Evolutionary conservation across 2,888 invertebrate genomes (phyloP).

Genomic region (Leptinotarsa peninsularis): DNA sequence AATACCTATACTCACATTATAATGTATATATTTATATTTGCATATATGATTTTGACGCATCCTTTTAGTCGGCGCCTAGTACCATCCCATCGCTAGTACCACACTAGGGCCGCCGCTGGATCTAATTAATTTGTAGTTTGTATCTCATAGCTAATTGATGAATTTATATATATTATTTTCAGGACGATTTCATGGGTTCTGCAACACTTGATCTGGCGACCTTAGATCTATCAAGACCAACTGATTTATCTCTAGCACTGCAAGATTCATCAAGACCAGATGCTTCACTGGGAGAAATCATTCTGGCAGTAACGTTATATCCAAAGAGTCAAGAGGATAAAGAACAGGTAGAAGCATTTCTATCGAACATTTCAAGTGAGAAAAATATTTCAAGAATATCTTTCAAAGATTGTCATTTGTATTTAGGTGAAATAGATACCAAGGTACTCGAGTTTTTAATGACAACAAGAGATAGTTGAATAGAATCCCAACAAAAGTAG

Average conservation of each 20-base stretch:
- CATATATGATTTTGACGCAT: no score
- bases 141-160: no score
- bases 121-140: no score
- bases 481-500: no score
- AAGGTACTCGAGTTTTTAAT: no score
- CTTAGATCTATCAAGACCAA: slow-evolving; percentile 80
- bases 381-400: not conserved
- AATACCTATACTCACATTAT: no score
- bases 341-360: slow-evolving; percentile 78
- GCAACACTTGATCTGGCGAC: slow-evolving; percentile 86
- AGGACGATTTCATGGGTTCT: slow-evolving; percentile 98
- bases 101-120: no score
- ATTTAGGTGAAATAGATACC: not conserved
- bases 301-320: slow-evolving; percentile 85
- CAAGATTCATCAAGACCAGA: slow-evolving; percentile 80
- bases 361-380: slow-evolving; percentile 26
- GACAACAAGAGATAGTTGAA: no score
- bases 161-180: slow-evolving; percentile 10
- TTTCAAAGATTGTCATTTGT: not conserved
- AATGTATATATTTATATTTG: no score
- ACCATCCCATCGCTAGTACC: no score
- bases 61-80: no score
- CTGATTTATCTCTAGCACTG: slow-evolving; percentile 83
- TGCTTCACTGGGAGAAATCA: slow-evolving; percentile 83
- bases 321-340: slow-evolving; percentile 95